phyloP scores from a whole-genome alignment of 2,113 vertebrate genomes.

The Nothobranchius kuhntae region DNA sequence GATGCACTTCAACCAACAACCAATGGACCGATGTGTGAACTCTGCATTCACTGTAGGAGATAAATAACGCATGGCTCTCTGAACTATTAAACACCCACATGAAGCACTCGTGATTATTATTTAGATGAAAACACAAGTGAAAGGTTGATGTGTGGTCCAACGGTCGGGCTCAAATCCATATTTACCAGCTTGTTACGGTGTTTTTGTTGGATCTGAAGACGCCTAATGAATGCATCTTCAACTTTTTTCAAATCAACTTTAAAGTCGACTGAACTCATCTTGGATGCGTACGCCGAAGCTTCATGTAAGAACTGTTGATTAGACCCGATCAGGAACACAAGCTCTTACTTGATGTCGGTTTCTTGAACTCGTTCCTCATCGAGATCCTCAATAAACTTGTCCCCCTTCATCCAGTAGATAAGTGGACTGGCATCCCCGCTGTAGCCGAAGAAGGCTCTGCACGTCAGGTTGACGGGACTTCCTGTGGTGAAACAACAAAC shows the following conservation, averaged over 20 bases:
- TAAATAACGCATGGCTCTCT: slow-evolving; percentile 57
- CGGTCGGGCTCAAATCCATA: no score
- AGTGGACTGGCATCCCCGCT: slow-evolving; percentile 94
- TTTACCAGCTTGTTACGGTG: no score
- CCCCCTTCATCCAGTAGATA: slow-evolving; percentile 99
- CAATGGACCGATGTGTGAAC: no score
- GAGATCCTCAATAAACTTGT: slow-evolving; percentile 98
- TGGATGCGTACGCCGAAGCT: no score
- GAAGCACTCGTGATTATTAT: slow-evolving; percentile 46
- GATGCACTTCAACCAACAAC: no score
- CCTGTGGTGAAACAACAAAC: slow-evolving; percentile 80
- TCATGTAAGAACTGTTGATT: slow-evolving; percentile 15
- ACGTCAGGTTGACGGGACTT: slow-evolving; percentile 89
- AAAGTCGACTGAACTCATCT: no score
- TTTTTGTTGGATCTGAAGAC: no score
- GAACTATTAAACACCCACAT: slow-evolving; percentile 42
- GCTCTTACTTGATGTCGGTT: slow-evolving; percentile 91
- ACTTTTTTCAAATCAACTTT: no score
- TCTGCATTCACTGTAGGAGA: slow-evolving; percentile 25
- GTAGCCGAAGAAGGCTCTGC: slow-evolving; percentile 96
- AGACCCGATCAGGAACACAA: neutral
- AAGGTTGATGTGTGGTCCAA: slow-evolving; percentile 16
- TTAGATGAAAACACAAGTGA: slow-evolving; percentile 20
- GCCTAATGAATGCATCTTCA: no score
- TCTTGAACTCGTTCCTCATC: slow-evolving; percentile 93